These are phyloP conservation scores for Cactoblastis cactorum DNA, from an alignment of 2,888 invertebrate species.

Conservation along the genomic window DNA sequence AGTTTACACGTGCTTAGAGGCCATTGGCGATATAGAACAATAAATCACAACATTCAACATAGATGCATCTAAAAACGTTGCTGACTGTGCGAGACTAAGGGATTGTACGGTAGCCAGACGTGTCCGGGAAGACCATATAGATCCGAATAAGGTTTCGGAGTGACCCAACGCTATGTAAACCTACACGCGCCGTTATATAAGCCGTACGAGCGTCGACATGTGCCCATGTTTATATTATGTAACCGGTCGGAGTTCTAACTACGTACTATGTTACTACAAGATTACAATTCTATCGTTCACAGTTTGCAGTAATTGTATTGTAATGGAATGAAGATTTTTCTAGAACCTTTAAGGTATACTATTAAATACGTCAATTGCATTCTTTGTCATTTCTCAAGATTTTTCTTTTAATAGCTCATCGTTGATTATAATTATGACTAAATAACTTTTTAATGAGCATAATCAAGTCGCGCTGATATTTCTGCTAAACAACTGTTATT, in stretches of 20 bases:
- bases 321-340: conserved; percentile 22
- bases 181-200: conserved; percentile 43
- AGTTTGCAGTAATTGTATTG: conserved; percentile 24
- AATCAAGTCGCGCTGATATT: background rate
- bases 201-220: conserved; percentile 47
- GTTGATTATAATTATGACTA: background rate
- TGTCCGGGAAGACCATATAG: conserved; percentile 8
- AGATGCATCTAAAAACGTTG: conserved; percentile 19
- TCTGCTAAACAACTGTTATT: no score
- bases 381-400: conserved; percentile 3
- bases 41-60: conserved; percentile 40
- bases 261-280: conserved; percentile 20
- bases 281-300: conserved; percentile 28
- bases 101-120: background rate
- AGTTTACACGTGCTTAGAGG: conserved; percentile 41
- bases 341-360: conserved; percentile 14
- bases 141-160: conserved; percentile 20
- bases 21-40: conserved; percentile 42
- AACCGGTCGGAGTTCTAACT: conserved; percentile 30
- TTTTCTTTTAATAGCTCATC: background rate
- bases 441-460: background rate
- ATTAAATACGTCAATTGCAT: conserved; percentile 6
- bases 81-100: background rate
- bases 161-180: conserved; percentile 19
- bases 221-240: conserved; percentile 60